phyloP scores from a whole-genome alignment of 2,888 invertebrate species.

The Lycophotia porphyrea region DNA sequence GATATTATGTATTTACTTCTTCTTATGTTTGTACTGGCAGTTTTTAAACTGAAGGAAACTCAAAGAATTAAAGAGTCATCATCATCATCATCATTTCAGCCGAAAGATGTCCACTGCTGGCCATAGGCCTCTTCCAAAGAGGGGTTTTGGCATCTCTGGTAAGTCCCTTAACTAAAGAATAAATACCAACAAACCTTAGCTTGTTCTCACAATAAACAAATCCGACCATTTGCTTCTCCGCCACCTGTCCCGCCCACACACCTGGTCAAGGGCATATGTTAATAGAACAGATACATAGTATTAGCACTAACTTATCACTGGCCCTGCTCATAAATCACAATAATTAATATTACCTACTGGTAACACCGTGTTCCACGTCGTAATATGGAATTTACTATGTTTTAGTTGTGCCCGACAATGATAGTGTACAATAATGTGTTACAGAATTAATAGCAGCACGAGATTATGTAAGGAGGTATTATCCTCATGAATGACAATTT shows the following conservation, averaged over 20 bases:
- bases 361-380: constrained; percentile 7
- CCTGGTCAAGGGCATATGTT: constrained; percentile 34
- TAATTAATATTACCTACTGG: constrained; percentile 35
- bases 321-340: constrained; percentile 44
- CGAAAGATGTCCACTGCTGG: too few species aligned
- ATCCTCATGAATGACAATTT: neutral
- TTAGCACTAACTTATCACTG: constrained; percentile 41
- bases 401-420: constrained; percentile 15
- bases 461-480: neutral
- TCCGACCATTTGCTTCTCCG: neutral
- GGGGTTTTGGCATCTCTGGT: too few species aligned
- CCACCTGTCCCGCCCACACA: constrained; percentile 14
- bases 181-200: neutral
- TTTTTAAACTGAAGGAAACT: neutral
- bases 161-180: neutral
- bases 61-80: neutral
- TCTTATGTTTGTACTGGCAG: neutral
- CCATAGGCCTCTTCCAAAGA: too few species aligned
- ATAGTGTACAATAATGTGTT: neutral
- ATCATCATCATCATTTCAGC: too few species aligned
- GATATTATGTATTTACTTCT: neutral
- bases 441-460: neutral
- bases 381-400: constrained; percentile 20
- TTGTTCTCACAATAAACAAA: constrained; percentile 8
- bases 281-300: constrained; percentile 42